Evolutionary conservation across 2,113 vertebrate species (phyloP), one percentile per base, ranked within the genome.

Genomic region (Holacanthus passer): DNA sequence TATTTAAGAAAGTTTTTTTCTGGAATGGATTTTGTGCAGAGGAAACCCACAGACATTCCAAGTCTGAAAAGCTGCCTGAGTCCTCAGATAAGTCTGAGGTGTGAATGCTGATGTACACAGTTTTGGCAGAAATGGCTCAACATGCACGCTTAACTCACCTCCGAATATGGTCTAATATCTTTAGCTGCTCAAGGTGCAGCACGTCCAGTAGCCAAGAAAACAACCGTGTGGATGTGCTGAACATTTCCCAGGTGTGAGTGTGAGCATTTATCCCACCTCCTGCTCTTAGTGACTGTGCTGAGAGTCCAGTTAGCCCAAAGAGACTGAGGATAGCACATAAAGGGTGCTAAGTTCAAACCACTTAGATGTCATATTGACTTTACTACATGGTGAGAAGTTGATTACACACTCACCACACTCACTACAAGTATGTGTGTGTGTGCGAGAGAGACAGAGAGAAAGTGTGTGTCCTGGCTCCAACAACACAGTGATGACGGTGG

Each of bases 311-410:
- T 37, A 58, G 37, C 55, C 32, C 52, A 53, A 70, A 81, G 20
- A 60, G 43, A 53, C 41, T 52, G 43, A 71, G 19, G 59, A 83
- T 53, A 75, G 47, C 73, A 63, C 72, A 84, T 55, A 84, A 66
- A 82, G 67, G 50, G 62, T 78, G 45, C 56, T 39, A 71, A 77
- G 79, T 80, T 87, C 73, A 75, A 80, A 76, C 60, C 68, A 77
- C 80, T 80, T 65, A 79, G 43, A 85, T 75, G 72, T 83, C 74
- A 79, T 82, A 87, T 86, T 85, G 84, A 83, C 86, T 87, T 55
- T 58, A 62, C 72, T 53, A 69, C 85, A 79, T 77, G 67, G 76
- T 77, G 83, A 64, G 79, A 79, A 81, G 76, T 79, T 83, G 64
- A 89, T 84, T 81, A 86, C 66, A 82, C 53, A 63, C 71, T 69